Evolutionary conservation across 2,113 vertebrate genomes (phyloP), one percentile per base, ranked within the genome.

Genomic region (Pygoscelis adeliae): DNA sequence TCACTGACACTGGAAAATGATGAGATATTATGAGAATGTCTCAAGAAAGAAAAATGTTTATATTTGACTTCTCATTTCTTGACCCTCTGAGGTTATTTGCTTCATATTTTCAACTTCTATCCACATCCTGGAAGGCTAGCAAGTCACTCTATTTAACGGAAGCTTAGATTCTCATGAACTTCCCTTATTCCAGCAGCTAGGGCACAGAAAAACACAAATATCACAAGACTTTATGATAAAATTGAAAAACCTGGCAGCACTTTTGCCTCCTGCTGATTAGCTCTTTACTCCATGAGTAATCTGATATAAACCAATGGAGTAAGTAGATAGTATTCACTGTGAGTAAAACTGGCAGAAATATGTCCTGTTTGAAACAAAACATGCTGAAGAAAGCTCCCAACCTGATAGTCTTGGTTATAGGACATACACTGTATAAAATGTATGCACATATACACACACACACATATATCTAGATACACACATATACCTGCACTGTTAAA

Each of bases 21-120:
- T 62, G 73, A 95, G 81, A 61, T 63, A 89, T 91, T 73, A 80
- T 38, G 30, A 92, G 77, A 91, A 46, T 49, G 72, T 65, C 61
- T 92, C 65, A 65, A 79, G 89, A 97, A 97, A 96, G 83, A 93
- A 91, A 95, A 97, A 89, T 86, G 66, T 95, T 96, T 95, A 56
- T 69, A 58, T 95, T 91, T 85, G 53, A 53, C 50, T 89, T 90
- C 59, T 86, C 0, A 0, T 81, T 96, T 89, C 76, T 89, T 94
- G 78, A 96, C 71, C 91, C 42, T 65, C n/a, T 83, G 46, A 87
- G 94, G 84, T 95, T 95, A 93, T 89, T 93, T 91, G 23, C 74
- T 95, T 88, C 74, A 63, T 84, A 93, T 94, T 96, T 97, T 91
- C 49, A 66, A 73, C 42, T 93, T 91, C 15, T 63, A 82, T 62